Evolutionary conservation across 2,888 invertebrate genomes (phyloP), one percentile per base, ranked within the genome.

Genomic region (Noctua fimbriata): DNA sequence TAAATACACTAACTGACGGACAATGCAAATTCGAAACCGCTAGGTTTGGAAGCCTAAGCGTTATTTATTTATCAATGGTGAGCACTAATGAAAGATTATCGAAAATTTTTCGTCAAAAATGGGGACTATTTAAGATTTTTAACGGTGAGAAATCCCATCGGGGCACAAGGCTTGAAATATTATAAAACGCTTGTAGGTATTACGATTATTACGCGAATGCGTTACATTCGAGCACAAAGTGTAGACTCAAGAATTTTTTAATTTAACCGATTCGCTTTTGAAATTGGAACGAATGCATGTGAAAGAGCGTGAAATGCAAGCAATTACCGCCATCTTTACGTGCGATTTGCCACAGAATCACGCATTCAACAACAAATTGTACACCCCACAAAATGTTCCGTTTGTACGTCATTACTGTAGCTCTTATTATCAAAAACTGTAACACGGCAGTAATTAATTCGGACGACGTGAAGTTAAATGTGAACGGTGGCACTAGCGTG

Each of bases 301-400:
- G 75, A 47, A 70, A 32, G 36, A 63, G 52, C 84, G 88, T 89
- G 85, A 89, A 89, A 89, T 89, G 60, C 9, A 87, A 74, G 32
- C 78, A 80, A 89, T 88, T 84, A 85, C 77, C 70, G 67, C 55
- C 67, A 60, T 76, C 69, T 76, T 49, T 52, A 70, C 32, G 65
- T 44, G 71, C 32, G 70, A 82, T 79, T 88, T 79, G 75, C 63
- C 69, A 80, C 79, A 75, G 55, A 77, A 73, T 70, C 70, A 52
- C 6, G 36, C 76, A 80, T 78, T 77, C 73, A 0, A 74, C 66
- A 77, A 79, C 55, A 74, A 79, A 66, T 81, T 69, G 36, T 66
- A 67, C 73, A 71, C 36, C 28, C n/a, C 49, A 41, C 81, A 82
- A 73, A 77, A 89, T 90, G 89, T 82, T 74, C 36, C 28, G 41